Base-by-base conservation (phyloP, 2,888 invertebrate genomes). In the Trissolcus brochymenae region DNA sequence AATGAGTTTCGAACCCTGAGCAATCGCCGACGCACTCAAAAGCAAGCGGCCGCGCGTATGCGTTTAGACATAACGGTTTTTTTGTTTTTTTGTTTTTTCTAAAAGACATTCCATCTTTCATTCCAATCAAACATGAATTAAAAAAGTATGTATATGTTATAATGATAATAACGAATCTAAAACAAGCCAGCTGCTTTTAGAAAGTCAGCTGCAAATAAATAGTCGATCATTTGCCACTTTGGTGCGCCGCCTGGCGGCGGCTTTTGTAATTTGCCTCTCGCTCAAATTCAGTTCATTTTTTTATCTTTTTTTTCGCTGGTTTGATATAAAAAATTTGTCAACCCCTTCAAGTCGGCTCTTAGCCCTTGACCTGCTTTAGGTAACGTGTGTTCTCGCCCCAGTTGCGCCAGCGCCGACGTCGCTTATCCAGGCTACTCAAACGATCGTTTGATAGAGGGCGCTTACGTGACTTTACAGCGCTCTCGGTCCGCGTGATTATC, bases 321-420 rank as follows among this genome's bases (percentile, higher is more conserved):
- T 59, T 17, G 46, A 16, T 72, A 65, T 57, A 65, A 66, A 70
- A 66, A 76, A 71, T 57, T 62, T 53, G 14, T 25, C 6, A 9
- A 35, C 6, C 2, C 35, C 9, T 35, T 35, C 25, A 55, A 50
- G 29, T 46, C 49, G 35, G n/a, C 55, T 19, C 40, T 84, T 85
- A 88, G 80, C 88, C 87, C 71, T 85, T 85, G 81, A 89, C 85
- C 80, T 89, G 88, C 67, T 89, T 89, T 71, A 87, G 82, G 82
- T 87, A 87, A 81, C 88, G 85, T 80, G 85, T 85, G 19, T 86
- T 85, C 50, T 88, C 89, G 14, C 85, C 85, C 88, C 89, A 89
- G 65, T 88, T 87, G 55, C 86, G 82, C 88, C 88, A 88, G 70
- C 87, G 87, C 71, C 76, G 64, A 16, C 78, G 78, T 29, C 77